These are phyloP conservation scores for Polia nebulosa DNA, from an alignment of 2,888 invertebrate genomes.

Conservation along the genomic window DNA sequence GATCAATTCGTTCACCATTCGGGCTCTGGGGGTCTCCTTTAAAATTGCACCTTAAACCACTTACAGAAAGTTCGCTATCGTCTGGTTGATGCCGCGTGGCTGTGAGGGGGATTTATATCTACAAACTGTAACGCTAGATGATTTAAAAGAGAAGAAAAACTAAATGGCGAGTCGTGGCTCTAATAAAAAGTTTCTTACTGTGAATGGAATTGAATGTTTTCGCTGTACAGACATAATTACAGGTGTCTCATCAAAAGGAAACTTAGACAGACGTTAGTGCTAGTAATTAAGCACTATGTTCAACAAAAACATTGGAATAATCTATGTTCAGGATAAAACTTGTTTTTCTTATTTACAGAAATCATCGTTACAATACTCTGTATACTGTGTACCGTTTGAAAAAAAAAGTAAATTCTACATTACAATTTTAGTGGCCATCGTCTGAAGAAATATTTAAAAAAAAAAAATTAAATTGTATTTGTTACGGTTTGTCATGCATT, in stretches of 20 bases:
- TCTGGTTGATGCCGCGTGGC: conserved; percentile 39
- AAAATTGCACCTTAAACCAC: conserved; percentile 63
- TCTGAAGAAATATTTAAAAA: conserved; percentile 41
- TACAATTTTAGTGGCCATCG: conserved; percentile 29
- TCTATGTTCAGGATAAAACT: conserved; percentile 42
- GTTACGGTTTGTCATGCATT: conserved; percentile 62
- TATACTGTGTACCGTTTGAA: conserved; percentile 41
- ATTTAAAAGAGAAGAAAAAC: conserved; percentile 41
- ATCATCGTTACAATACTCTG: conserved; percentile 39
- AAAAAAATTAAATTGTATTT: conserved; percentile 53
- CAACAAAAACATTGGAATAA: conserved; percentile 51
- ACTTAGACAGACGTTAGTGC: conserved; percentile 38
- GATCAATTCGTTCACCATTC: conserved; percentile 85
- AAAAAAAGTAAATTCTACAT: conserved; percentile 26
- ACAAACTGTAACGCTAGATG: conserved; percentile 48
- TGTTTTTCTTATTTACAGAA: conserved; percentile 58
- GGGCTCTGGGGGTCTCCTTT: conserved; percentile 70
- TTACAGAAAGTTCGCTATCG: conserved; percentile 56
- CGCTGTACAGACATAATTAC: conserved; percentile 46
- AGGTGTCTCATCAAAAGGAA: conserved; percentile 45
- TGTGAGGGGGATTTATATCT: conserved; percentile 50
- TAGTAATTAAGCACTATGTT: conserved; percentile 55
- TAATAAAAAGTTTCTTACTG: conserved; percentile 31
- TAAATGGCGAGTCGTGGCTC: conserved; percentile 37
- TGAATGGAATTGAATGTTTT: conserved; percentile 38